Percentiles rank a stretch among this genome's conserved stretches.
phyloP scores from a whole-genome alignment of 2,888 invertebrate genomes.

The Parnassius orleans region DNA sequence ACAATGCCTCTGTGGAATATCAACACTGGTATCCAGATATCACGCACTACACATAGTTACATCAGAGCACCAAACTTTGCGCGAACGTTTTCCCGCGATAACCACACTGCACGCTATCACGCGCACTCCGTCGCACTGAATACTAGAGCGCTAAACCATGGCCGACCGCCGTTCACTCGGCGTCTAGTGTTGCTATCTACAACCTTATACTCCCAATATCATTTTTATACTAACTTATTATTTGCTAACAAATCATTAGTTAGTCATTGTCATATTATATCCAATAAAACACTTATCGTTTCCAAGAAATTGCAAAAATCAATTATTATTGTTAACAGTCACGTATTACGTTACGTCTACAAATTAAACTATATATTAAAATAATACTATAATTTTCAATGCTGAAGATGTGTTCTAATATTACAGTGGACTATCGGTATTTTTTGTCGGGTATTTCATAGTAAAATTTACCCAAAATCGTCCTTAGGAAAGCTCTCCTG shows the following conservation, averaged over 20 bases:
- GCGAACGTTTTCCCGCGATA: conserved; percentile 19
- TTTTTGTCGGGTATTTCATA: not conserved
- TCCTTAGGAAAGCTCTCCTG: conserved; percentile 50
- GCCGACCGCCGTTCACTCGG: conserved; percentile 69
- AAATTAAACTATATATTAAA: no score
- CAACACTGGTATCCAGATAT: conserved; percentile 22
- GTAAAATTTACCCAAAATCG: conserved; percentile 40
- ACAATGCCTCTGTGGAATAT: conserved; percentile 41
- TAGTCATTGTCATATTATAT: no score
- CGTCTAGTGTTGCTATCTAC: conserved; percentile 48
- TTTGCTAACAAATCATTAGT: no score
- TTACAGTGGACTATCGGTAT: no score
- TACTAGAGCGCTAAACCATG: conserved; percentile 47
- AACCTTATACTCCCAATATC: not conserved
- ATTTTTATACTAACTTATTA: no score
- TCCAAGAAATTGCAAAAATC: no score
- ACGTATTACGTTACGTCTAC: no score
- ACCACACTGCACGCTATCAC: conserved; percentile 13
- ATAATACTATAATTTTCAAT: no score
- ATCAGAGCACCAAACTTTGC: conserved; percentile 51
- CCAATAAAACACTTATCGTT: no score
- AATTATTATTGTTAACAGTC: no score
- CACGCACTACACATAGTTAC: conserved; percentile 38
- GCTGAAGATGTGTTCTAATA: no score
- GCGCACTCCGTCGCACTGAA: conserved; percentile 32